A percentile compares a stretch with the other conserved stretches of the same genome.
phyloP scores from a whole-genome alignment of 2,113 vertebrate species.

The Sylvia atricapilla region DNA sequence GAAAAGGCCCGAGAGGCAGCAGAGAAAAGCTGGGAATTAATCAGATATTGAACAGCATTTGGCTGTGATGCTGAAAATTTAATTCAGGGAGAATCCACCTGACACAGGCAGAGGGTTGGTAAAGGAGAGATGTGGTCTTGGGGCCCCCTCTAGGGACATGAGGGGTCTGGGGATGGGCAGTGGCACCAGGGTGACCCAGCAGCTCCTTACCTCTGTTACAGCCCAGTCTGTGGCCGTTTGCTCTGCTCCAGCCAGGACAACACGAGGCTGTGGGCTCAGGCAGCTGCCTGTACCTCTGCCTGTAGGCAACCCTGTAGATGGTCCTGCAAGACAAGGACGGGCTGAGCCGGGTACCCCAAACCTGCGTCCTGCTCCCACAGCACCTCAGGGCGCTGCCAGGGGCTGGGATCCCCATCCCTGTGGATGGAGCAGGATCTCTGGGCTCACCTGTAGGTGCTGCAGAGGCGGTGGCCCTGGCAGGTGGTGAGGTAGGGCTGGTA shows the following conservation, averaged over 20 bases:
- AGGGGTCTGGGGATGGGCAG: rapidly evolving
- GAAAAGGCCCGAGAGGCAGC: not conserved
- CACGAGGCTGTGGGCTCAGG: slow-evolving; percentile 69
- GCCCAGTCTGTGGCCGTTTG: slow-evolving; percentile 30
- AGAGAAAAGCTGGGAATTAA: slow-evolving; percentile 15
- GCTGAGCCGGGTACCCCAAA: not conserved
- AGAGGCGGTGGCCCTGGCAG: slow-evolving; percentile 83
- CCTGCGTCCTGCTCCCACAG: not conserved
- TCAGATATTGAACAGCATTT: not conserved
- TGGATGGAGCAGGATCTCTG: rapidly evolving
- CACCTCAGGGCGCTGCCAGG: not conserved
- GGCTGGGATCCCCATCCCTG: not conserved
- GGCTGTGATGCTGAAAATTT: not conserved
- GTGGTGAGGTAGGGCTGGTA: slow-evolving; percentile 92
- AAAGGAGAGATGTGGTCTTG: not conserved
- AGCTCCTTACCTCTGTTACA: slow-evolving; percentile 83
- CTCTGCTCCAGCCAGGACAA: slow-evolving; percentile 86
- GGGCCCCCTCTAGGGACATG: not conserved
- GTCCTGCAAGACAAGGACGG: slow-evolving; percentile 72
- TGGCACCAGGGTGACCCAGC: not conserved
- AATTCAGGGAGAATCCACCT: not conserved
- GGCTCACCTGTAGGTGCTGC: slow-evolving; percentile 92
- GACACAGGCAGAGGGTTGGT: not conserved
- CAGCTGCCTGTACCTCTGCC: slow-evolving; percentile 63
- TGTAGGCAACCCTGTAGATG: slow-evolving; percentile 82